Evolutionary conservation across 2,113 vertebrate species (phyloP).

Genomic region (Charadrius vociferus): DNA sequence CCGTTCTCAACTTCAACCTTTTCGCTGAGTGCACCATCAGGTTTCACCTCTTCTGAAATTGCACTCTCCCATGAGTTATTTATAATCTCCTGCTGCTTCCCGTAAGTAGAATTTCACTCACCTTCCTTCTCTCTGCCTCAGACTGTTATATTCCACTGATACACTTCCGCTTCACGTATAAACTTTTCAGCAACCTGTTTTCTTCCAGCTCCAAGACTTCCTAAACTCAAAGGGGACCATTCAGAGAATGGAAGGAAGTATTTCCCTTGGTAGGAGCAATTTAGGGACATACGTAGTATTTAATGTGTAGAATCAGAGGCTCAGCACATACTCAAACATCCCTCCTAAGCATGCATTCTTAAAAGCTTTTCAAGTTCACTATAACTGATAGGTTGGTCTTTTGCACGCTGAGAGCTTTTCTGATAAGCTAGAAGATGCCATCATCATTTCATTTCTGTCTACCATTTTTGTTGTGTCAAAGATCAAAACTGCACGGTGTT

Average conservation of each 20-base stretch:
- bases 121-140: neutral
- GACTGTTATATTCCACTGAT: neutral
- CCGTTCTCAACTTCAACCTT: neutral
- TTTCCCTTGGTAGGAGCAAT: neutral
- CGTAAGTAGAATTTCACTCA: neutral
- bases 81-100: neutral
- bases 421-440: neutral
- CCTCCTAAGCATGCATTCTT: neutral
- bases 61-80: neutral
- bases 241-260: neutral
- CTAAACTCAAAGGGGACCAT: neutral
- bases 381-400: neutral
- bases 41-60: conserved; percentile 5
- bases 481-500: neutral
- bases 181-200: neutral
- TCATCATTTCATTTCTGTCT: neutral
- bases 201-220: neutral
- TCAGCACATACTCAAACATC: neutral
- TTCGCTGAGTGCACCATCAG: neutral
- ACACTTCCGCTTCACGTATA: neutral
- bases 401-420: neutral
- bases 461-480: neutral
- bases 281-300: neutral
- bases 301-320: neutral
- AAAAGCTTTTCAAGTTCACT: neutral